Percentiles rank a stretch among this genome's conserved stretches.
phyloP scores from a whole-genome alignment of 2,888 invertebrate genomes.

The Platynereis dumerilii region DNA sequence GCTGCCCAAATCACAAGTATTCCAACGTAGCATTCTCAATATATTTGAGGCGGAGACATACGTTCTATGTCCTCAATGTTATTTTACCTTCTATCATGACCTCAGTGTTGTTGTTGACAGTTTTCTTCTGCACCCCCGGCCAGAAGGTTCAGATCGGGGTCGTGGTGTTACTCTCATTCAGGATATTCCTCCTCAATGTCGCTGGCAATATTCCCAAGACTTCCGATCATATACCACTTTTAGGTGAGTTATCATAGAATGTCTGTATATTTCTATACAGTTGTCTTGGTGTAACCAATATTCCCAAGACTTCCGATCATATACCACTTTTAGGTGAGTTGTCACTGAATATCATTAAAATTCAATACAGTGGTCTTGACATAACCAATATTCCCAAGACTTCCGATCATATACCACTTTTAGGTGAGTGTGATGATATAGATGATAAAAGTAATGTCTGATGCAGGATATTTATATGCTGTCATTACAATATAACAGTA shows the following conservation, averaged over 20 bases:
- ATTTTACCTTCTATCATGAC: constrained; percentile 41
- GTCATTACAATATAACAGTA: too few species aligned
- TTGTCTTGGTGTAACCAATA: too few species aligned
- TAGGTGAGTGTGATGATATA: too few species aligned
- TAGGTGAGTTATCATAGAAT: constrained; percentile 35
- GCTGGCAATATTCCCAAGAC: constrained; percentile 41
- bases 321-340: constrained; percentile 38
- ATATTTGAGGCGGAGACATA: constrained; percentile 33
- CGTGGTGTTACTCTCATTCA: constrained; percentile 39
- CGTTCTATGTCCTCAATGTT: constrained; percentile 40
- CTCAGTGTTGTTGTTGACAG: constrained; percentile 38
- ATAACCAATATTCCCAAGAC: constrained; percentile 42
- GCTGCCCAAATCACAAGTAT: constrained; percentile 27
- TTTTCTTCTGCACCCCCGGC: constrained; percentile 42
- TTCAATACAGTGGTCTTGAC: too few species aligned
- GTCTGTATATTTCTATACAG: not conserved
- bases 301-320: constrained; percentile 42
- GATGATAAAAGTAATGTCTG: too few species aligned
- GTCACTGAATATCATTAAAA: too few species aligned
- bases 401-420: constrained; percentile 39
- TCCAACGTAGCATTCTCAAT: constrained; percentile 25
- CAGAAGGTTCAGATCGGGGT: constrained; percentile 41
- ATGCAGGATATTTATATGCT: too few species aligned
- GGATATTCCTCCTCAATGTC: constrained; percentile 42
- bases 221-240: constrained; percentile 39